Conservation (phyloP, 2,888 invertebrate species). For the Apamea monoglypha region DNA sequence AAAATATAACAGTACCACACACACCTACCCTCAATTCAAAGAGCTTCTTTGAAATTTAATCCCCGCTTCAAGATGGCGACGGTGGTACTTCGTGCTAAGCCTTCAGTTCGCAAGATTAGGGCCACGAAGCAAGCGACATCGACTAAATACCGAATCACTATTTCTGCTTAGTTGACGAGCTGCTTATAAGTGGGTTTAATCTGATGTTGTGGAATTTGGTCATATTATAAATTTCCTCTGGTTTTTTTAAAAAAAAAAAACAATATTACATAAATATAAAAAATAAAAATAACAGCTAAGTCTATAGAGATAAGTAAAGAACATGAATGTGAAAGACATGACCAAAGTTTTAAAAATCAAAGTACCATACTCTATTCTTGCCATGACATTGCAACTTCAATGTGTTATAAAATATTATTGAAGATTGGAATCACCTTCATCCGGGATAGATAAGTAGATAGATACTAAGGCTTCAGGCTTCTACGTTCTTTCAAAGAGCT, state of each 20-base stretch:
- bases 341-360: neutral
- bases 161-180: constrained; percentile 20
- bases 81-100: constrained; percentile 73
- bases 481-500: neutral
- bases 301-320: neutral
- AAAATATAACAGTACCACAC: constrained; percentile 48
- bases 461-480: neutral
- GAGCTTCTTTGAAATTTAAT: constrained; percentile 82
- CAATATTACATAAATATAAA: neutral
- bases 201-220: neutral
- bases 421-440: neutral
- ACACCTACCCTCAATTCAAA: constrained; percentile 66
- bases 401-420: neutral
- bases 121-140: constrained; percentile 73
- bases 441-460: neutral
- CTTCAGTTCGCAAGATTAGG: constrained; percentile 72
- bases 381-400: neutral
- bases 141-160: constrained; percentile 54
- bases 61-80: constrained; percentile 79
- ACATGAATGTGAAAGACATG: neutral
- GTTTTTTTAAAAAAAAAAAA: neutral
- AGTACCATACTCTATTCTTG: neutral
- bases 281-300: neutral
- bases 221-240: neutral
- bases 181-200: constrained; percentile 16